A percentile compares a stretch with the other conserved stretches of the same genome.
Conservation (phyloP, 2,888 invertebrate species). For the Spisula solida region DNA sequence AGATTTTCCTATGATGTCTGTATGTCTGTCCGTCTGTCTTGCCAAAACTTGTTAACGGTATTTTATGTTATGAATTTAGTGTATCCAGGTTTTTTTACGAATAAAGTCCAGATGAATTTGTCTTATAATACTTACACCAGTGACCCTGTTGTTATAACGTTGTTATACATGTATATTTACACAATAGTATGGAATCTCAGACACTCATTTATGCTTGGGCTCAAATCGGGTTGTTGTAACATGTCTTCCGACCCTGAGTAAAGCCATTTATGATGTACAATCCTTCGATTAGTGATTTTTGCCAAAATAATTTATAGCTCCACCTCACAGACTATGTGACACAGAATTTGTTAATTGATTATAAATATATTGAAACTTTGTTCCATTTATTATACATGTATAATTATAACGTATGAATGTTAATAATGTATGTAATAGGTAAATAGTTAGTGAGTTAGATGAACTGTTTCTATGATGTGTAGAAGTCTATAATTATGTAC, state of each 20-base stretch:
- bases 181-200: no score
- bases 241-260: no score
- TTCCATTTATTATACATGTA: conserved; percentile 15
- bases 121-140: not conserved
- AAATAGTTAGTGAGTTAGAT: not conserved
- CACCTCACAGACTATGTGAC: not conserved
- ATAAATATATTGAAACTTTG: conserved; percentile 19
- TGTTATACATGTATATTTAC: not conserved
- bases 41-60: not conserved
- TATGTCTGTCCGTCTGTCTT: not conserved
- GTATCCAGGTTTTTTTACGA: not conserved
- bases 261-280: no score
- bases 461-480: not conserved
- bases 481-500: conserved; percentile 15
- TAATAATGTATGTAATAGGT: not conserved
- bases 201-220: no score
- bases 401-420: not conserved
- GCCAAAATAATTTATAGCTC: not conserved
- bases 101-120: not conserved
- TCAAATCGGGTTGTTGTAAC: no score
- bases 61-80: not conserved
- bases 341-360: conserved; percentile 5
- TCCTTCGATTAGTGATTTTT: not conserved
- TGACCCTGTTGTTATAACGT: not conserved
- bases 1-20: not conserved